Conservation (phyloP, 1,140 invertebrate genomes). For the Parapsyche elsis region DNA sequence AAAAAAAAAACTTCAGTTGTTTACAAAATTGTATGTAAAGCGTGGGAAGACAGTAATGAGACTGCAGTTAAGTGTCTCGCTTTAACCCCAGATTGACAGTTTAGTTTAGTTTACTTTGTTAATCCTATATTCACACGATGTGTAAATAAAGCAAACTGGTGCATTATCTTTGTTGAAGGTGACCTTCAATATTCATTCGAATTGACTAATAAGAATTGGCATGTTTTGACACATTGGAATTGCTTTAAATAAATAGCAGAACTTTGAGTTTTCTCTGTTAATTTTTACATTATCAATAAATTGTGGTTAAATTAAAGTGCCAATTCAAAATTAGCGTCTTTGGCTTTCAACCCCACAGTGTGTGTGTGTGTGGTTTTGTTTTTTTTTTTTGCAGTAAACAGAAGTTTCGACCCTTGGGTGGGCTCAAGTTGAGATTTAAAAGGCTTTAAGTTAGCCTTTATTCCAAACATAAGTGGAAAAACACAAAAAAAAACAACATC, state of each 20-base stretch:
- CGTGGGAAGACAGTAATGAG: slow-evolving; percentile 36
- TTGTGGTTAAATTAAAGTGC: too few relatives aligned
- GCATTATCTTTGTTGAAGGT: too few relatives aligned
- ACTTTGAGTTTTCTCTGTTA: too few relatives aligned
- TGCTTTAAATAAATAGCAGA: too few relatives aligned
- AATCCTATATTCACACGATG: too few relatives aligned
- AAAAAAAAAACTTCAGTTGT: slow-evolving; percentile 1
- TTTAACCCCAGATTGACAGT: too few relatives aligned
- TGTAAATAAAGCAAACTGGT: too few relatives aligned
- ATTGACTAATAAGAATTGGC: too few relatives aligned
- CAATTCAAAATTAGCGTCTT: neutral
- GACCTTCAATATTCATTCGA: too few relatives aligned
- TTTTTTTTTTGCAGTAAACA: slow-evolving; percentile 4
- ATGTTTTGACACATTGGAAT: too few relatives aligned
- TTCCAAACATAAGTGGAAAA: slow-evolving; percentile 12
- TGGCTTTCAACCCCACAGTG: neutral
- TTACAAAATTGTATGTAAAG: slow-evolving; percentile 32
- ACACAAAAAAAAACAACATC: neutral
- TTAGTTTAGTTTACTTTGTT: too few relatives aligned
- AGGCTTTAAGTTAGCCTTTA: slow-evolving; percentile 15
- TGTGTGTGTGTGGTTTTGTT: slow-evolving; percentile 15
- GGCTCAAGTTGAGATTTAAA: slow-evolving; percentile 17
- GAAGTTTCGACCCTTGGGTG: slow-evolving; percentile 15
- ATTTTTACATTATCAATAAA: too few relatives aligned
- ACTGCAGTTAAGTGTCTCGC: slow-evolving; percentile 5